Percentiles rank a stretch among this genome's conserved stretches.
Evolutionary conservation across 2,797 vertebrate species (phyloP).

Genomic region (Hipposideros larvatus): DNA sequence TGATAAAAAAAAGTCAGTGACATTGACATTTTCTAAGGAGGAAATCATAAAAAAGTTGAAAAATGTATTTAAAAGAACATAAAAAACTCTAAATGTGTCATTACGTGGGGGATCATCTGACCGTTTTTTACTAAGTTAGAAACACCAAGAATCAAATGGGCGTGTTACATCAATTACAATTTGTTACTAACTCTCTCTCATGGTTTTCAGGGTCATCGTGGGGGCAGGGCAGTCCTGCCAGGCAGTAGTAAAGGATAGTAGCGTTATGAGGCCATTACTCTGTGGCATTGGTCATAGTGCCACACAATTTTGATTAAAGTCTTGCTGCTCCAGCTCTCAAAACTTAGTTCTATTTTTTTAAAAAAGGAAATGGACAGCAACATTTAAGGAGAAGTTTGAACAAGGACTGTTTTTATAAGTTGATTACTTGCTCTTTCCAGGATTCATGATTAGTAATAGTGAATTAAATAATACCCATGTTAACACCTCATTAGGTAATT

Average conservation of each 20-base stretch:
- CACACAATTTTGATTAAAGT: conserved; percentile 36
- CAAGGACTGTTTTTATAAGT: conserved; percentile 6
- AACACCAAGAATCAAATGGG: neutral
- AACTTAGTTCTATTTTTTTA: neutral
- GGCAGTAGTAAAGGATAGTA: neutral
- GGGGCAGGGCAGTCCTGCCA: neutral
- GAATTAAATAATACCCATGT: conserved; percentile 55
- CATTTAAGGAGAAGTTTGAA: conserved; percentile 58
- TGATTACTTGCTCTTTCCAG: conserved; percentile 30
- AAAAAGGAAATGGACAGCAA: conserved; percentile 49
- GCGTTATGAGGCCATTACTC: neutral
- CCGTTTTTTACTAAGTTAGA: conserved; percentile 8
- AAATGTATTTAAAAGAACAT: neutral
- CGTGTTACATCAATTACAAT: neutral
- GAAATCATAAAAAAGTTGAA: neutral
- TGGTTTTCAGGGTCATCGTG: neutral
- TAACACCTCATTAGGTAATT: conserved; percentile 25
- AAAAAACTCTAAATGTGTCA: conserved; percentile 3
- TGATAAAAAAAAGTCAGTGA: conserved; percentile 14
- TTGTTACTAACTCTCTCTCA: neutral
- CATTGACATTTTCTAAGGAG: conserved; percentile 44
- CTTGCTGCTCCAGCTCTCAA: neutral
- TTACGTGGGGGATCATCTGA: neutral
- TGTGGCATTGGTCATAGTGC: neutral
- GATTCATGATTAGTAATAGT: conserved; percentile 34